Base-by-base conservation (phyloP, 2,113 vertebrate species). In the Loxodonta africana region DNA sequence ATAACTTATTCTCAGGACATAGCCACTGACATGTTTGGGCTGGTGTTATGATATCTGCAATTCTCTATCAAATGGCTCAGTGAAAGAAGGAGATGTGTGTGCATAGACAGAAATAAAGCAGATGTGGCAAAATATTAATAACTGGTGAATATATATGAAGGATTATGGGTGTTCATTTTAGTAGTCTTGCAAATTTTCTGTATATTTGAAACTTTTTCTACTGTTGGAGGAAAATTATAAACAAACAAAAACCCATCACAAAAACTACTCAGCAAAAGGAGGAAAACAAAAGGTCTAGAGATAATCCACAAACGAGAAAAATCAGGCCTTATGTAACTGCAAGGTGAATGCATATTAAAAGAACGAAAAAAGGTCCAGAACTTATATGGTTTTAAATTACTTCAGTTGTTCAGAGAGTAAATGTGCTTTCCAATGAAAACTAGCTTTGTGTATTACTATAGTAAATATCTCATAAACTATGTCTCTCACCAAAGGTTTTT, bases 331-430 rank as follows among this genome's bases (percentile, higher is more conserved):
- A 57, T 57, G 9, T 63, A 91, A 85, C 20, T 90, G 18, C 41
- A 92, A 90, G 17, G 51, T 78, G 92, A 93, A 5, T 88, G 9
- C 5, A 83, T 14, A 33, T 89, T 94, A 96, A 93, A 9, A 88
- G 44, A 96, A 73, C 28, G 11, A 73, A 33, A 62, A 18, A 51
- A 11, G 48, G 1, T n/a, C 17, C 51, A 67, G 48, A 62, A 80
- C 23, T 93, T 76, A 83, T 0, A 78, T 12, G 65, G 41, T 8
- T 97, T 95, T 83, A 88, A 76, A 86, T 62, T 80, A 85, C 65
- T 90, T 92, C 51, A 78, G 84, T 84, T 94, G 65, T 51, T 80
- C 86, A 91, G 44, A 88, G 11, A 91, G 26, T 90, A 94, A 96
- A 93, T 74, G 7, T 83, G 37, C 7, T 96, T 57, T 88, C 57